These are phyloP conservation scores for cattle (Bos taurus) DNA, from an alignment of 2,113 vertebrate genomes.

Conservation along the genomic window ARS-UCD2.0 NC_037339.1:72198001-72198500, in stretches of 20 bases:
- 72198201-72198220: conserved; percentile 88
- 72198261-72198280: conserved; percentile 94
- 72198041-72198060: too few relatives aligned
- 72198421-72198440: not conserved
- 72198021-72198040: too few relatives aligned
- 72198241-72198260: conserved; percentile 85
- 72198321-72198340: not conserved
- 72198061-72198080: accelerated
- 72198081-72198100: not conserved
- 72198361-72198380: too few relatives aligned
- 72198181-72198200: conserved; percentile 90
- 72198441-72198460: not conserved
- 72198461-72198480: not conserved
- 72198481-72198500: not conserved
- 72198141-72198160: conserved; percentile 87
- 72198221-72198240: conserved; percentile 89
- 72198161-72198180: conserved; percentile 89
- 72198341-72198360: accelerated
- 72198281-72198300: conserved; percentile 93
- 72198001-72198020: too few relatives aligned
- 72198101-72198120: not conserved
- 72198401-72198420: too few relatives aligned
- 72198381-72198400: not conserved
- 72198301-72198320: conserved; percentile 98
- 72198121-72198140: conserved; percentile 90